These are phyloP conservation scores for Phenganax subtilis DNA, from an alignment of 92 coral and sea anemone genomes.

Conservation along the genomic window DNA sequence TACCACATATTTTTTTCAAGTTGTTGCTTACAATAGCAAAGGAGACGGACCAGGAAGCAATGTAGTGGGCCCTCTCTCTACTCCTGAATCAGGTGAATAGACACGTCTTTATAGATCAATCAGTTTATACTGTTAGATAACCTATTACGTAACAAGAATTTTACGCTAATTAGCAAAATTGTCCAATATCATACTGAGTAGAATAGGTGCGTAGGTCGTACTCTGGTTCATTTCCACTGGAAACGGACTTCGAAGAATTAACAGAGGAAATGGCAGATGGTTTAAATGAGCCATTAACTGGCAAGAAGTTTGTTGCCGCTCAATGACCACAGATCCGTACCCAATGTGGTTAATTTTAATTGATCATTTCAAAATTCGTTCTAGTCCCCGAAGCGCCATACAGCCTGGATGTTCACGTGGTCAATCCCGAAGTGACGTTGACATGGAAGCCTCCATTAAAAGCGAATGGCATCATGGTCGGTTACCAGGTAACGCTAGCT, in stretches of 20 bases:
- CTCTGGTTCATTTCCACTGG: no score
- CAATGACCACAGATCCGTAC: no score
- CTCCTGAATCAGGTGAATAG: conserved; percentile 82
- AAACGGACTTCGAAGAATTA: no score
- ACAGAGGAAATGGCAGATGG: no score
- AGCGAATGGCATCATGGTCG: conserved; percentile 60
- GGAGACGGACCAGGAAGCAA: conserved; percentile 90
- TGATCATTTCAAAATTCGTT: not conserved
- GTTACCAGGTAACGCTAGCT: conserved; percentile 56
- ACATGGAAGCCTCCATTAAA: conserved; percentile 71
- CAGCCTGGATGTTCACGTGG: conserved; percentile 54
- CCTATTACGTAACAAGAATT: not conserved
- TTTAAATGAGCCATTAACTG: no score
- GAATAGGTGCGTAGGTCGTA: no score
- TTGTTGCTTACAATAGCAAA: conserved; percentile 83
- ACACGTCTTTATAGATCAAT: not conserved
- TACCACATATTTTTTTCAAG: conserved; percentile 82
- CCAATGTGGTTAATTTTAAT: not conserved
- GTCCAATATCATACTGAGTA: no score
- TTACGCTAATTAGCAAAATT: not conserved
- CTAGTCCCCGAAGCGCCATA: conserved; percentile 82
- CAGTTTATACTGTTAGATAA: not conserved
- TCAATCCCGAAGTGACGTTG: conserved; percentile 59
- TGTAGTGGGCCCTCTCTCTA: conserved; percentile 74
- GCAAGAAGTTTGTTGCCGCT: no score